Evolutionary conservation across 2,888 invertebrate species (phyloP).

Genomic region (Electrophaes corylata): DNA sequence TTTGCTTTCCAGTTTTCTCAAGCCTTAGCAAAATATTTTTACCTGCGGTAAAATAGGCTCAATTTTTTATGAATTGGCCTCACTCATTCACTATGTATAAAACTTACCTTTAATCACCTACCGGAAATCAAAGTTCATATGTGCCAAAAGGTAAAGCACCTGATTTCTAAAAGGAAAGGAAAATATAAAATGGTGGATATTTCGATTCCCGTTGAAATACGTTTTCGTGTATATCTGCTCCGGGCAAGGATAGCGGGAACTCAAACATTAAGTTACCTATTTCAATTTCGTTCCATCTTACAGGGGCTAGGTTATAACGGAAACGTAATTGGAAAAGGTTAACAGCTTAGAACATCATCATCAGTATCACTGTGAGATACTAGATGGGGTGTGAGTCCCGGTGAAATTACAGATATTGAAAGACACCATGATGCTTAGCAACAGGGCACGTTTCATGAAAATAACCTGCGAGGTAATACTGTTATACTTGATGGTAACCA

Average conservation of each 20-base stretch:
- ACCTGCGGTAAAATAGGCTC: too few relatives aligned
- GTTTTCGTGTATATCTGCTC: conserved; percentile 47
- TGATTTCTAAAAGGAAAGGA: conserved; percentile 9
- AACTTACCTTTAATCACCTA: too few relatives aligned
- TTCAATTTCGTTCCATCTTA: conserved; percentile 25
- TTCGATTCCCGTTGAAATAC: conserved; percentile 50
- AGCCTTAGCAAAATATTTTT: too few relatives aligned
- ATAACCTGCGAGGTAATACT: too few relatives aligned
- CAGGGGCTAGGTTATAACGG: not conserved
- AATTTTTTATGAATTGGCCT: too few relatives aligned
- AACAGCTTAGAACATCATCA: not conserved
- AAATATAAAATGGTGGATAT: conserved; percentile 44
- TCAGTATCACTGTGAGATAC: not conserved
- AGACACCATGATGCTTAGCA: too few relatives aligned
- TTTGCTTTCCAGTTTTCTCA: too few relatives aligned
- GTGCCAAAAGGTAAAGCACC: not conserved
- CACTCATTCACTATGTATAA: too few relatives aligned
- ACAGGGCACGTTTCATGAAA: too few relatives aligned
- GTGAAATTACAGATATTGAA: too few relatives aligned
- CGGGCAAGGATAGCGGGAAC: conserved; percentile 40
- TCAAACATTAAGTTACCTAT: conserved; percentile 23
- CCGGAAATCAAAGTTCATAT: not conserved
- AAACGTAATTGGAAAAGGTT: conserved; percentile 7
- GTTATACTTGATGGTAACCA: too few relatives aligned
- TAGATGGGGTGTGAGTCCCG: too few relatives aligned